A percentile compares a stretch with the other conserved stretches of the same genome.
phyloP scores from a whole-genome alignment of 1,140 invertebrate species.

The Trachymyrmex septentrionalis region DNA sequence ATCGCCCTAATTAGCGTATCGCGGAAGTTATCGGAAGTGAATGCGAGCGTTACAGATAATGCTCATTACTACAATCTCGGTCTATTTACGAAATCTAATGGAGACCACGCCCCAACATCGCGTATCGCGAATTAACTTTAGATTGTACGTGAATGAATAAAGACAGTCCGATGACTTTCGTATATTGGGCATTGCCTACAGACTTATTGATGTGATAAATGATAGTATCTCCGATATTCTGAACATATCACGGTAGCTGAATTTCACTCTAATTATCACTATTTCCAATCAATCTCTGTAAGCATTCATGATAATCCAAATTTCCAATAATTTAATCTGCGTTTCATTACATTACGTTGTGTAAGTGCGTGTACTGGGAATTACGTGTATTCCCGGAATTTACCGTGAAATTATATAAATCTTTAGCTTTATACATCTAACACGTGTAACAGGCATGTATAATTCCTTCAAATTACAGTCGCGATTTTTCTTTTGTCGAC shows the following conservation, averaged over 20 bases:
- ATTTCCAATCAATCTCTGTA: neutral
- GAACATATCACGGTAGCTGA: neutral
- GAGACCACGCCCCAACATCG: slow-evolving; percentile 20
- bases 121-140: neutral
- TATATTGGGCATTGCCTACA: neutral
- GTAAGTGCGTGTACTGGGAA: neutral
- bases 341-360: neutral
- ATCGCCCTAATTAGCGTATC: slow-evolving; percentile 49
- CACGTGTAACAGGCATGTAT: slow-evolving; percentile 5
- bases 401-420: slow-evolving; percentile 37
- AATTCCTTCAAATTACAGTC: slow-evolving; percentile 29
- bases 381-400: neutral
- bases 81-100: slow-evolving; percentile 17
- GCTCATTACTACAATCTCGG: slow-evolving; percentile 18
- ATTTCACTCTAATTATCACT: neutral
- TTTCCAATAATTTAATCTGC: neutral
- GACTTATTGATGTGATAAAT: neutral
- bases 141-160: neutral
- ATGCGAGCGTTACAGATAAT: slow-evolving; percentile 5
- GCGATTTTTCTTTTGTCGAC: neutral
- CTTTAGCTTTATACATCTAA: neutral
- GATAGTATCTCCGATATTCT: neutral
- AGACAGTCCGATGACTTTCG: neutral
- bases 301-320: slow-evolving; percentile 18
- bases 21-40: slow-evolving; percentile 53